Evolutionary conservation across 2,797 vertebrate species (phyloP).

Genomic region (Falco cherrug): DNA sequence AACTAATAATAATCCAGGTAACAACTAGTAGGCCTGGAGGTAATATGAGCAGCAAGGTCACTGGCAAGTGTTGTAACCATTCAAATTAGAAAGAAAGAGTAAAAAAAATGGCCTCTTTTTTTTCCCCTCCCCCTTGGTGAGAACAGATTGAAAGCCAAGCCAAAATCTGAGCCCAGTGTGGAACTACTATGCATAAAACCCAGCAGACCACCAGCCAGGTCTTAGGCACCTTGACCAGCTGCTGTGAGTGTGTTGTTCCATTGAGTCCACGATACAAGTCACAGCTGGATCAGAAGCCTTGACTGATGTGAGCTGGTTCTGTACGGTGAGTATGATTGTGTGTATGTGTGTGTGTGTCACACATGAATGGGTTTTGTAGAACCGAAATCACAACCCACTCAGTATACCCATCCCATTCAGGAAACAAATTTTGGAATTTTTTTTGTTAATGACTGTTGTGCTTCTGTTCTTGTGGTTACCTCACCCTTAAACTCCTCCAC

Average conservation of each 20-base stretch:
- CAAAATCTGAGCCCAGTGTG: neutral
- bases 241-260: neutral
- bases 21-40: neutral
- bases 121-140: accelerated
- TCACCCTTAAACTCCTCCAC: neutral
- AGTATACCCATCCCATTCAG: neutral
- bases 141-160: neutral
- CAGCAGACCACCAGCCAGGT: neutral
- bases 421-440: neutral
- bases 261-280: neutral
- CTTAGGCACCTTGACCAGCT: neutral
- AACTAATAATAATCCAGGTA: neutral
- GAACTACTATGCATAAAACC: neutral
- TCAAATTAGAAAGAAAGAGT: neutral
- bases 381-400: neutral
- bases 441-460: neutral
- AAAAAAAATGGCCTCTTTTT: neutral
- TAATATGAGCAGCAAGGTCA: neutral
- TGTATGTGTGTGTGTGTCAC: neutral
- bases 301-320: neutral
- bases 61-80: neutral
- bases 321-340: neutral
- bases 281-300: neutral
- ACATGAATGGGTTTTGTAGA: neutral
- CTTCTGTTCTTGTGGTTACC: neutral